These are phyloP conservation scores for Caenorhabditis sp. DNA, from an alignment of 2,888 invertebrate species.

Conservation along the genomic window DNA sequence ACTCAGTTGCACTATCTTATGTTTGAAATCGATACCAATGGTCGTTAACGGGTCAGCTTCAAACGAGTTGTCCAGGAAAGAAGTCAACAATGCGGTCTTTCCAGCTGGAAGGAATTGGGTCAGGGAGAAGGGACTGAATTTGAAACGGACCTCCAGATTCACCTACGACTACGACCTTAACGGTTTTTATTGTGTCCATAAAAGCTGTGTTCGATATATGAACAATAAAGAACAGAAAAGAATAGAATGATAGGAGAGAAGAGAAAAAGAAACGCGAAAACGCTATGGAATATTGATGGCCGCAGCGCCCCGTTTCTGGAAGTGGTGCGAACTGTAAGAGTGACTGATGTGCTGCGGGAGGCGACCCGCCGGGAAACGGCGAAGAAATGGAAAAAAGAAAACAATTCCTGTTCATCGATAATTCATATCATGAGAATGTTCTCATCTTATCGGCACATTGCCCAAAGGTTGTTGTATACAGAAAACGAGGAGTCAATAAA, in stretches of 20 bases:
- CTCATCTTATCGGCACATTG: slow-evolving; percentile 23
- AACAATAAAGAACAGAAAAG: slow-evolving; percentile 8
- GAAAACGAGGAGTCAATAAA: neutral
- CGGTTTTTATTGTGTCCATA: slow-evolving; percentile 63
- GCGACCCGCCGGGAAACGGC: slow-evolving; percentile 11
- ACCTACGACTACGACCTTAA: slow-evolving; percentile 70
- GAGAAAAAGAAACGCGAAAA: slow-evolving; percentile 14
- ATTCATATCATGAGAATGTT: slow-evolving; percentile 30
- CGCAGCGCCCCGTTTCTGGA: slow-evolving; percentile 8
- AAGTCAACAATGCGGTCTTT: slow-evolving; percentile 69
- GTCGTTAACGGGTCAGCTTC: slow-evolving; percentile 66
- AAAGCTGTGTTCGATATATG: neutral
- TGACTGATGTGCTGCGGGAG: neutral
- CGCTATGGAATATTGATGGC: slow-evolving; percentile 48
- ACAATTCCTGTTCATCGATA: slow-evolving; percentile 18
- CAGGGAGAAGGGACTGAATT: too few relatives aligned
- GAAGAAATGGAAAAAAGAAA: slow-evolving; percentile 21
- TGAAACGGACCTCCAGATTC: slow-evolving; percentile 61
- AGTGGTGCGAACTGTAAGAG: slow-evolving; percentile 37
- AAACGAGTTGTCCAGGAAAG: slow-evolving; percentile 68
- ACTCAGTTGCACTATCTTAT: slow-evolving; percentile 66
- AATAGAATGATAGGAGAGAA: slow-evolving; percentile 7
- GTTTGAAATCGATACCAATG: slow-evolving; percentile 73
- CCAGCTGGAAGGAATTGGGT: too few relatives aligned
- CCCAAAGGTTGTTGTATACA: neutral